Base-by-base conservation (phyloP, 2,888 invertebrate genomes). In the Parapristionchus giblindavisi region DNA sequence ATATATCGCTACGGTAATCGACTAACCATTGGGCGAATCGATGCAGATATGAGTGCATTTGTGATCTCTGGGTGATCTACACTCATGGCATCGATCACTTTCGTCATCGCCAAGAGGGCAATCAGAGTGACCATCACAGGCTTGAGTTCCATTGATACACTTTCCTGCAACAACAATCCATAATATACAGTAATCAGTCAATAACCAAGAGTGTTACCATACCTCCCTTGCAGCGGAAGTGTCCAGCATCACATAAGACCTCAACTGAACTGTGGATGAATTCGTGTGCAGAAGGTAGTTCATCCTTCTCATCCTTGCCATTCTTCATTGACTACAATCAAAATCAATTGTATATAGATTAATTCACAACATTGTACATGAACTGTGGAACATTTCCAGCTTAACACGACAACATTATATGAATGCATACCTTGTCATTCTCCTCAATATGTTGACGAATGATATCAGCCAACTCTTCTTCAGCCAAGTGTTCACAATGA, bases 71-170 rank as follows among this genome's bases (percentile, higher is more conserved):
- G 34, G 32, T 1, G 56, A 56, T 8, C 43, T 63, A 72, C 83
- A 84, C 34, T 76, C 77, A 32, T 77, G 77, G 63, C 83, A 82
- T 56, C 80, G 81, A 11, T 74, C 76, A 8, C 80, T 76, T 78
- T 89, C 89, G 78, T 89, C 89, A 1, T 87, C 86, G 0, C 83
- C 84, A 76, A 88, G 85, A 0, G 77, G 80, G 76, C 89, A 89
- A 77, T 89, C 88, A 14, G 75, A 43, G 21, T 79, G 75, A 0
- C 86, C 85, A 77, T 89, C 85, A 83, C 89, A 89, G 2, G 86
- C 77, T 32, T 40, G 27, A 36, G 71, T 73, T 32, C 68, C 54
- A 43, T 76, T 68, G 68, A 84, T 75, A 75, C 84, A 84, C 29
- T 72, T 54, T 14, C 51, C 56, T 48, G 43, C 14, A 27, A n/a